Percentiles rank a stretch among this genome's conserved stretches.
Evolutionary conservation across 1,140 invertebrate species (phyloP).

Genomic region (Babylonia areolata): DNA sequence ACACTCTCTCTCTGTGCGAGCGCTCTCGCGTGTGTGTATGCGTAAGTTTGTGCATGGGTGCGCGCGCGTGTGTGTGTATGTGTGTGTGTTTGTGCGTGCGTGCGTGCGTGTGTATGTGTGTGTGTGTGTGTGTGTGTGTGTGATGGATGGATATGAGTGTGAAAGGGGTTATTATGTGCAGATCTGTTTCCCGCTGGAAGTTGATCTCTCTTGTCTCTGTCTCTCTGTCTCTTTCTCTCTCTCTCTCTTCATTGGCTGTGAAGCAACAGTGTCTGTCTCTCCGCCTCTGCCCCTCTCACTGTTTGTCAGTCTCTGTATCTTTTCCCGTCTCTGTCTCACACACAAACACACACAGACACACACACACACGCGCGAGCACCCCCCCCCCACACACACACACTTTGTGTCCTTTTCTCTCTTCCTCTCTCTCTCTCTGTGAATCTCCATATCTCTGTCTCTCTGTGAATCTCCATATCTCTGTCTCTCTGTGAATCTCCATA

Average conservation of each 20-base stretch:
- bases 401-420: too few relatives aligned
- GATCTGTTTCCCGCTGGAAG: too few relatives aligned
- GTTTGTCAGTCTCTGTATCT: neutral
- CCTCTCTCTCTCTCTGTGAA: too few relatives aligned
- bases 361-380: neutral
- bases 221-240: too few relatives aligned
- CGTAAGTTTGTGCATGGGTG: neutral
- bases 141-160: neutral
- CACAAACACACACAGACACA: neutral
- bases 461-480: too few relatives aligned
- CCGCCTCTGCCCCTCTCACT: neutral
- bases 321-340: neutral
- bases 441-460: too few relatives aligned
- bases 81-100: neutral
- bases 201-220: too few relatives aligned
- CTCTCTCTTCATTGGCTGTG: too few relatives aligned
- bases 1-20: neutral
- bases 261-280: neutral
- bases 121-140: constrained; percentile 13
- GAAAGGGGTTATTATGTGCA: too few relatives aligned
- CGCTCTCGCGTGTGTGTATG: neutral
- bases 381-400: neutral
- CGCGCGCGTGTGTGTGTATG: neutral
- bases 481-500: too few relatives aligned
- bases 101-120: neutral